Evolutionary conservation across 2,888 invertebrate species (phyloP).

Genomic region (Desoria tigrina): DNA sequence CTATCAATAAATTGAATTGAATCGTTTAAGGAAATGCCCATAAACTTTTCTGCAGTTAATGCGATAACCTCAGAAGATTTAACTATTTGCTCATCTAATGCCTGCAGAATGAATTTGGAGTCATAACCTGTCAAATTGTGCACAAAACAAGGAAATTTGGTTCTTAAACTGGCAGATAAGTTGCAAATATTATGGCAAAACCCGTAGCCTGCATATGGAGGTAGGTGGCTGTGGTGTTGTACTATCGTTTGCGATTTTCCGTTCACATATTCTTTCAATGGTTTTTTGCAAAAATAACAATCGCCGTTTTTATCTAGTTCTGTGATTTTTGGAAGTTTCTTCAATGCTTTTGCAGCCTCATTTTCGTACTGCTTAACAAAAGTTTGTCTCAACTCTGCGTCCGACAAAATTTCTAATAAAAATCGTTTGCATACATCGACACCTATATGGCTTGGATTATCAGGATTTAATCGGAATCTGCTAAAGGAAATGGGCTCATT

Average conservation of each 20-base stretch:
- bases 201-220: conserved; percentile 20
- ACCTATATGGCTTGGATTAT: background rate
- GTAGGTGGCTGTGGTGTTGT: conserved; percentile 29
- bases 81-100: background rate
- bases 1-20: conserved; percentile 31
- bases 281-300: background rate
- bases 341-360: no score
- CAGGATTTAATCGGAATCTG: background rate
- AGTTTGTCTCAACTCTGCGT: background rate
- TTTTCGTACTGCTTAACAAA: background rate
- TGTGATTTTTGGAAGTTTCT: conserved; percentile 2
- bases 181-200: conserved; percentile 28
- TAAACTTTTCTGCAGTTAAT: conserved; percentile 16
- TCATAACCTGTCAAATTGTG: conserved; percentile 34
- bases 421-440: conserved; percentile 14
- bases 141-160: conserved; percentile 5
- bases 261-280: background rate
- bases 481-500: conserved; percentile 2
- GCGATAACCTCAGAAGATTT: background rate
- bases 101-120: conserved; percentile 26
- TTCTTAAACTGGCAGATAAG: background rate
- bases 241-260: background rate
- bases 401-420: conserved; percentile 6
- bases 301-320: background rate
- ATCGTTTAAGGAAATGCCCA: conserved; percentile 16